Evolutionary conservation across 2,888 invertebrate genomes (phyloP).

Genomic region (Campaea margaritaria): DNA sequence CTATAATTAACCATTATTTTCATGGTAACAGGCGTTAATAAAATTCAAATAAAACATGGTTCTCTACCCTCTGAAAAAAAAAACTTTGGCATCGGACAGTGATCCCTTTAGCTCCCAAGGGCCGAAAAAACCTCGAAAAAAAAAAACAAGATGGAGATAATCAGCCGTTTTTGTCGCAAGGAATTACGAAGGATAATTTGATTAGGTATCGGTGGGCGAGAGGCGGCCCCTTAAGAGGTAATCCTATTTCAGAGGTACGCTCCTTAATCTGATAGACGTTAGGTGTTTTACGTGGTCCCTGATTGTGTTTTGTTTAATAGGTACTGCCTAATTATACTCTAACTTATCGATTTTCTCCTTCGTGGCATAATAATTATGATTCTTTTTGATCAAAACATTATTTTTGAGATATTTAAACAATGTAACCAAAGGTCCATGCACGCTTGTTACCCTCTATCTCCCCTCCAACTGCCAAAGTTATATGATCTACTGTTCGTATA

Average conservation of each 20-base stretch:
- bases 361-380: too few relatives aligned
- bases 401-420: too few relatives aligned
- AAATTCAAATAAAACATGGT: constrained; percentile 45
- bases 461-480: too few relatives aligned
- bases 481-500: too few relatives aligned
- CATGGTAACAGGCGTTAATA: constrained; percentile 21
- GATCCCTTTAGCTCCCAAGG: constrained; percentile 66
- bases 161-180: constrained; percentile 78
- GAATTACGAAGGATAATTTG: constrained; percentile 79
- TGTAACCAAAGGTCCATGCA: too few relatives aligned
- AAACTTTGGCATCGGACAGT: constrained; percentile 61
- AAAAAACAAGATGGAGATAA: constrained; percentile 71
- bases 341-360: too few relatives aligned
- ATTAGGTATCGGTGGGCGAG: constrained; percentile 78
- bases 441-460: too few relatives aligned
- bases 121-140: constrained; percentile 48
- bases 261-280: constrained; percentile 66
- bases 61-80: constrained; percentile 43
- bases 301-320: constrained; percentile 46
- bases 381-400: too few relatives aligned
- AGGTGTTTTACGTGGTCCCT: constrained; percentile 50
- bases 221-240: constrained; percentile 73
- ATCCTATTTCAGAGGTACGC: constrained; percentile 72
- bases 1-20: constrained; percentile 28
- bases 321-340: too few relatives aligned